phyloP scores from a whole-genome alignment of 2,113 vertebrate species.

The Psophia crepitans region DNA sequence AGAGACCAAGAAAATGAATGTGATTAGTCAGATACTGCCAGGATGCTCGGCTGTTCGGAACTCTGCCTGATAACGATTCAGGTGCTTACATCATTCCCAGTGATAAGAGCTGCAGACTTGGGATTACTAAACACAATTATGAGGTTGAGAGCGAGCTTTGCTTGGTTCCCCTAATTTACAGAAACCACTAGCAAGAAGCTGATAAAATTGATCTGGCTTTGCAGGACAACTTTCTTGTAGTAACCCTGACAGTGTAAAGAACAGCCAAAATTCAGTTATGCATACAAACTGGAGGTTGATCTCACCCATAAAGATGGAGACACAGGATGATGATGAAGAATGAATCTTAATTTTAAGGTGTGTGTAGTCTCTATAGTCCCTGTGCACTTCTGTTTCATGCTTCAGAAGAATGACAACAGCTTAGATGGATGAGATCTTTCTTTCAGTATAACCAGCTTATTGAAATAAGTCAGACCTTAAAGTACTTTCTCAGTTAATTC shows the following conservation, averaged over 20 bases:
- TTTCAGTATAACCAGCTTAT: not conserved
- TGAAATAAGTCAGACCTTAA: constrained; percentile 17
- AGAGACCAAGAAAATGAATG: not conserved
- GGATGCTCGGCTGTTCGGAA: not conserved
- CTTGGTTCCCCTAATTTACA: not conserved
- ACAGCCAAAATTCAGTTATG: not conserved
- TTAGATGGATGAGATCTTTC: not conserved
- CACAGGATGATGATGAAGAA: not conserved
- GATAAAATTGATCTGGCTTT: not conserved
- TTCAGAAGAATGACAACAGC: not conserved
- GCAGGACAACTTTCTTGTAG: not conserved
- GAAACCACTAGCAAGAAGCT: not conserved
- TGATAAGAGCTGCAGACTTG: not conserved
- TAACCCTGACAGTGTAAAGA: not conserved
- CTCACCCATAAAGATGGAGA: not conserved
- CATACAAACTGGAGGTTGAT: not conserved
- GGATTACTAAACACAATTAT: not conserved
- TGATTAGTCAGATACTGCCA: not conserved
- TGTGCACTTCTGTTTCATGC: not conserved
- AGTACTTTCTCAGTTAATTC: constrained; percentile 21
- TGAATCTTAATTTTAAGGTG: not conserved
- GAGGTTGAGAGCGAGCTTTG: not conserved
- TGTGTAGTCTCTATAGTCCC: not conserved
- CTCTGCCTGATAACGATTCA: not conserved
- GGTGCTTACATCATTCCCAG: not conserved